Base-by-base conservation (phyloP, 2,113 vertebrate species). In the Perca fluviatilis region DNA sequence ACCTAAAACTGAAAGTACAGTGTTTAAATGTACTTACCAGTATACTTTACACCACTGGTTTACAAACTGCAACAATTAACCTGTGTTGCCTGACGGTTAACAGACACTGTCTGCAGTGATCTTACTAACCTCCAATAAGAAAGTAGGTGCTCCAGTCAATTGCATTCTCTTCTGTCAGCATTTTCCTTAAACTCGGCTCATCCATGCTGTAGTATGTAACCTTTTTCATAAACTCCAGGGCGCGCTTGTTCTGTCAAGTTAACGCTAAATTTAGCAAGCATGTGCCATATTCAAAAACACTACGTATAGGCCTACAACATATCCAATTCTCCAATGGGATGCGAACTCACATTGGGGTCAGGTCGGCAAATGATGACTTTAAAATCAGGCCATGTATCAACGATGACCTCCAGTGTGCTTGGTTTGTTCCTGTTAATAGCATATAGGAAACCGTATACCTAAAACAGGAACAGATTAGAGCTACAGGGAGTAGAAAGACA, bases 371-470 rank as follows among this genome's bases (percentile, higher is more conserved):
- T 66, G 8, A 94, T 86, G 0, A 90, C 87, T 49, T 86, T 93
- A 80, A 94, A 95, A 51, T 92, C 88, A 0, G 93, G 94, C 93
- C 94, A 95, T 0, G 69, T 0, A 67, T 95, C 93, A 19, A 94
- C 93, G 7, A 92, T 1, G 1, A 92, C 50, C 74, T 94, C 83
- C 51, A 89, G 0, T 8, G 70, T 80, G 13, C 1, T 86, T 2
- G 86, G 83, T 58, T 91, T 94, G 46, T 83, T 85, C 70, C 90
- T 89, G 79, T 94, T 94, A 3, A 90, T 75, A 0, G 23, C 72
- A 27, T 53, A 51, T 0, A 94, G 46, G 61, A 61, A 91, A 5
- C 94, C 91, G 50, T 93, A 93, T 0, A 94, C 86, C 94, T 93
- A 40, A 2, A 36, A 47, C 5, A 67, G 3, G 5, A 47, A 13